Conservation (phyloP, 2,113 vertebrate genomes). For the Chunga burmeisteri region DNA sequence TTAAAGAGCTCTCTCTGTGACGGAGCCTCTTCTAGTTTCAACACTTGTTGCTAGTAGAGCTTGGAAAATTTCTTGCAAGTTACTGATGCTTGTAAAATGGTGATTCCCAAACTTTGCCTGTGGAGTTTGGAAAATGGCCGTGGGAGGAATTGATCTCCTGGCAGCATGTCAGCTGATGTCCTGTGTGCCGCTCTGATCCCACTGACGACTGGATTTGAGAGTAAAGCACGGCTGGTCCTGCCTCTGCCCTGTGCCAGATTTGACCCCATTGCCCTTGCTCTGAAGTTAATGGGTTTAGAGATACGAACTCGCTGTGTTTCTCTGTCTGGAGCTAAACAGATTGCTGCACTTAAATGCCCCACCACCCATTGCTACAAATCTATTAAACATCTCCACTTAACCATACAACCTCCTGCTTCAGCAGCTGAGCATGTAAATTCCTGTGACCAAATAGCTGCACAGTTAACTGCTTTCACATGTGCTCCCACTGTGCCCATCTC, state of each 20-base stretch:
- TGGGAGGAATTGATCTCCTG: background rate
- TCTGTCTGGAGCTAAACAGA: background rate
- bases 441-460: slow-evolving; percentile 37
- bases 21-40: background rate
- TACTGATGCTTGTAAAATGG: background rate
- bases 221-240: background rate
- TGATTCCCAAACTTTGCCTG: background rate
- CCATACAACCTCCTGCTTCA: slow-evolving; percentile 7
- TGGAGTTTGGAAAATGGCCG: background rate
- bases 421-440: slow-evolving; percentile 56
- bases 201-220: background rate
- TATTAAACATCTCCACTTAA: slow-evolving; percentile 35
- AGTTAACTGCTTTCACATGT: slow-evolving; percentile 46
- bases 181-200: background rate
- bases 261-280: background rate
- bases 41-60: background rate
- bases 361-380: slow-evolving; percentile 7
- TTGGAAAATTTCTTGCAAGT: background rate
- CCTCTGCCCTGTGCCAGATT: background rate
- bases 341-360: background rate
- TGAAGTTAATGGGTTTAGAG: background rate
- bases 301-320: accelerated
- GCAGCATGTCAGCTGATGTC: background rate
- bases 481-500: background rate
- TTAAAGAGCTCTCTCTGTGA: background rate